Evolutionary conservation across 2,797 vertebrate species (phyloP).

Genomic region (Pygocentrus nattereri): DNA sequence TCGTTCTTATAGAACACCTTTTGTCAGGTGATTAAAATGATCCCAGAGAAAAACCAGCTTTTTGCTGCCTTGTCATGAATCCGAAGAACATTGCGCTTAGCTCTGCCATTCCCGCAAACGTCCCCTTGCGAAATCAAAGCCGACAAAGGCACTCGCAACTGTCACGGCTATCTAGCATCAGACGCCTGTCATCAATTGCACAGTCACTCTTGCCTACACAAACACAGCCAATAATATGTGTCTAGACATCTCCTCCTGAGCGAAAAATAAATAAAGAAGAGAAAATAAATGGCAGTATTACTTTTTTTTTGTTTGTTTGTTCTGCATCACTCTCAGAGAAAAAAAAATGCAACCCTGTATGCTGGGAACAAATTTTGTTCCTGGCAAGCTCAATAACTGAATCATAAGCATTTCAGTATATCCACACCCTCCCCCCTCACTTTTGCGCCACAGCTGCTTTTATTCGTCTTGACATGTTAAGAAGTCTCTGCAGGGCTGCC

Average conservation of each 20-base stretch:
- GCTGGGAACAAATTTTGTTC: slow-evolving; percentile 34
- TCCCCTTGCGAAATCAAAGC: slow-evolving; percentile 27
- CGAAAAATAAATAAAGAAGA: slow-evolving; percentile 13
- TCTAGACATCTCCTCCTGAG: slow-evolving; percentile 9
- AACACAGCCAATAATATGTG: slow-evolving; percentile 12
- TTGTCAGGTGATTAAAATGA: neutral
- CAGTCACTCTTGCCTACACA: slow-evolving; percentile 6
- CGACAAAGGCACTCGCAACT: slow-evolving; percentile 20
- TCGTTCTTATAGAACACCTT: neutral
- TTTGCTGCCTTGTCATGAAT: slow-evolving; percentile 17
- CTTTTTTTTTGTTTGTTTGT: slow-evolving; percentile 41
- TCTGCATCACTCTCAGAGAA: slow-evolving; percentile 21
- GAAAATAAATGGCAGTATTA: slow-evolving; percentile 8
- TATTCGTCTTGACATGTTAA: slow-evolving; percentile 47
- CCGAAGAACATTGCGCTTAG: slow-evolving; percentile 13
- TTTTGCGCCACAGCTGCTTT: slow-evolving; percentile 7
- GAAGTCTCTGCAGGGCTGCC: slow-evolving; percentile 35
- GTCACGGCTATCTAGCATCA: slow-evolving; percentile 13
- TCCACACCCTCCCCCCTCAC: neutral
- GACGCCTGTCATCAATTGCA: neutral
- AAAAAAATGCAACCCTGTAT: slow-evolving; percentile 18
- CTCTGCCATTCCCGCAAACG: neutral
- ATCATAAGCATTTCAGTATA: slow-evolving; percentile 33
- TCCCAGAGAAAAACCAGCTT: neutral
- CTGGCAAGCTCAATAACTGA: slow-evolving; percentile 38